Percentiles rank a stretch among this genome's conserved stretches.
Conservation (phyloP, 2,797 vertebrate species). For the Helostoma temminkii region DNA sequence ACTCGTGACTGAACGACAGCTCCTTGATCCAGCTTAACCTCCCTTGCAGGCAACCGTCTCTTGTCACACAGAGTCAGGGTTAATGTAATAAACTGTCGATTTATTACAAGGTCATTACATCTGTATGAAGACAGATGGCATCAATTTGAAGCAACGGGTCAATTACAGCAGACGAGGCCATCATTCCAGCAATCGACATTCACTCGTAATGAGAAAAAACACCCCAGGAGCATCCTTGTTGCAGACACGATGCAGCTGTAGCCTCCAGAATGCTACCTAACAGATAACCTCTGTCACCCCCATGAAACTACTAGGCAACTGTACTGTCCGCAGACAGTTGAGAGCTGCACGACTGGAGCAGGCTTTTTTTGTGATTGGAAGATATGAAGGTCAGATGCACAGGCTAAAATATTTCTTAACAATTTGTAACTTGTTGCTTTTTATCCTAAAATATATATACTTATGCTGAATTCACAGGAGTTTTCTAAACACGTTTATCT, state of each 20-base stretch:
- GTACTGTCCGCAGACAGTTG: slow-evolving; percentile 9
- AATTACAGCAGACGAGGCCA: slow-evolving; percentile 73
- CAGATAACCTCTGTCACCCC: slow-evolving; percentile 60
- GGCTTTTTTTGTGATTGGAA: background rate
- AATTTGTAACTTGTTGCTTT: background rate
- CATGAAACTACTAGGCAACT: slow-evolving; percentile 44
- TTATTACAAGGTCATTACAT: slow-evolving; percentile 78
- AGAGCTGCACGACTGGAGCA: slow-evolving; percentile 15
- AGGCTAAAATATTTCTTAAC: slow-evolving; percentile 1
- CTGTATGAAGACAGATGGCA: slow-evolving; percentile 76
- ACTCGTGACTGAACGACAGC: slow-evolving; percentile 2
- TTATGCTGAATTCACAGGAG: too few relatives aligned
- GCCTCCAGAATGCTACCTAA: slow-evolving; percentile 45
- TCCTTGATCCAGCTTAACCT: slow-evolving; percentile 41
- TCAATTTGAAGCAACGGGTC: slow-evolving; percentile 73
- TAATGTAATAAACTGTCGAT: slow-evolving; percentile 70
- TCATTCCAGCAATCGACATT: slow-evolving; percentile 70
- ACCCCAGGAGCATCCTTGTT: slow-evolving; percentile 54
- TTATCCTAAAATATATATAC: background rate
- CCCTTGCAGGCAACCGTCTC: slow-evolving; percentile 34
- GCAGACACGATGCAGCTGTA: slow-evolving; percentile 32
- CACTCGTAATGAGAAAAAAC: slow-evolving; percentile 71
- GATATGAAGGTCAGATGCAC: slow-evolving; percentile 22
- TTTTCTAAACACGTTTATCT: too few relatives aligned
- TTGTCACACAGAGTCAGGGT: slow-evolving; percentile 58